Percentiles rank a stretch among this genome's conserved stretches.
These are phyloP conservation scores for Cephalopholis sonnerati DNA, from an alignment of 2,113 vertebrate genomes.

Conservation along the genomic window DNA sequence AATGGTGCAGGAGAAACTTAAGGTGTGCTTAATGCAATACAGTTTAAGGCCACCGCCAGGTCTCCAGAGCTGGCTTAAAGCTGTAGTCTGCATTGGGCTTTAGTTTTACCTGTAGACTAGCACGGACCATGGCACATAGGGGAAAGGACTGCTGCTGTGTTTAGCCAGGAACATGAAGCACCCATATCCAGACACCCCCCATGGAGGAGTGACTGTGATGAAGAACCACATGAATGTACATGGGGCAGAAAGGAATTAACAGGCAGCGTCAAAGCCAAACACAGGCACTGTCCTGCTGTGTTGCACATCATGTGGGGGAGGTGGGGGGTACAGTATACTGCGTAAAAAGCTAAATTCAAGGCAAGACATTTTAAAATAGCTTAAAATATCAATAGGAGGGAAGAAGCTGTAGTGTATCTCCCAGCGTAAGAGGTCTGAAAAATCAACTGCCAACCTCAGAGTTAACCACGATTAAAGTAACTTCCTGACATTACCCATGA, in stretches of 20 bases:
- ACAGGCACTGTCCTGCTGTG: not conserved
- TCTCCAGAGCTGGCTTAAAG: not conserved
- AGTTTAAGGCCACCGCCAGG: not conserved
- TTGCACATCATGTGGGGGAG: slow-evolving; percentile 19
- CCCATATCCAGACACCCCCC: too few species aligned
- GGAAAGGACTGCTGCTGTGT: not conserved
- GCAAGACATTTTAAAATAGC: not conserved
- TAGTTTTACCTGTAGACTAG: not conserved
- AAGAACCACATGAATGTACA: not conserved
- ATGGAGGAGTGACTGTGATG: not conserved
- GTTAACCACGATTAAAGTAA: slow-evolving; percentile 45
- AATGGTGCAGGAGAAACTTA: not conserved
- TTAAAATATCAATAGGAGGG: not conserved
- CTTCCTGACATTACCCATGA: slow-evolving; percentile 55
- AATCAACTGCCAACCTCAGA: slow-evolving; percentile 22
- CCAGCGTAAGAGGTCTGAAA: slow-evolving; percentile 24
- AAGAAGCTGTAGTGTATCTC: not conserved
- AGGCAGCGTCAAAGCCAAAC: not conserved
- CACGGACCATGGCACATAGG: not conserved
- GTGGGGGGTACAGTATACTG: slow-evolving; percentile 2
- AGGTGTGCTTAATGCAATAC: not conserved
- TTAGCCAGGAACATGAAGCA: not conserved
- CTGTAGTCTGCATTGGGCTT: not conserved
- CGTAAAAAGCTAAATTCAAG: slow-evolving; percentile 26
- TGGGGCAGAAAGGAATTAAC: not conserved